A percentile compares a stretch with the other conserved stretches of the same genome.
Evolutionary conservation across 2,888 invertebrate species (phyloP).

Genomic region (Sarcophaga rosellei): DNA sequence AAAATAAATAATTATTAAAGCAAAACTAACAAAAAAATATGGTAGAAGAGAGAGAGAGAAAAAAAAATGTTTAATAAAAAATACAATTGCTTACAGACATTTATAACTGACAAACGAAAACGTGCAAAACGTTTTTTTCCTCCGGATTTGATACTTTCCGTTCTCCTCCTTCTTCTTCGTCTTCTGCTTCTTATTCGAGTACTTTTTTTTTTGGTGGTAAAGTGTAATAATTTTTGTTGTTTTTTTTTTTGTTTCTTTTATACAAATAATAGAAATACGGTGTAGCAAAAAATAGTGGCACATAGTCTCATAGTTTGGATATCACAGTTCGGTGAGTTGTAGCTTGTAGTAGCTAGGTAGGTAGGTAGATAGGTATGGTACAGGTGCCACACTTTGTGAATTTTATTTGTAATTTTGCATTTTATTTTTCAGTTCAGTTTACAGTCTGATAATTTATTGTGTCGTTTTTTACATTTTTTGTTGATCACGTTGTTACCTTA

Average conservation of each 20-base stretch:
- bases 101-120: constrained; percentile 57
- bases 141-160: neutral
- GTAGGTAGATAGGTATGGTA: neutral
- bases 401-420: constrained; percentile 5
- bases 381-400: constrained; percentile 48
- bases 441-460: neutral
- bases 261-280: constrained; percentile 24
- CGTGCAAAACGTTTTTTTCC: constrained; percentile 30
- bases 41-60: too few species aligned
- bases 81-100: constrained; percentile 55
- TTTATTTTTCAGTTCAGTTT: neutral
- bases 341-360: neutral
- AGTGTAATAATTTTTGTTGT: neutral
- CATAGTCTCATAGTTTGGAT: constrained; percentile 4
- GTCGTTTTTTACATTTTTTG: constrained; percentile 17
- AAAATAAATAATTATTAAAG: neutral
- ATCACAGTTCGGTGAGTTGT: neutral
- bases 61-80: neutral
- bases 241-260: neutral
- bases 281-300: neutral
- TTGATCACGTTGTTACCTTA: constrained; percentile 61
- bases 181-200: neutral
- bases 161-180: neutral
- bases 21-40: too few species aligned
- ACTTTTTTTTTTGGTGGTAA: constrained; percentile 2